These are phyloP conservation scores for Enteromius fasciolatus DNA, from an alignment of 2,797 vertebrate species.

Conservation along the genomic window DNA sequence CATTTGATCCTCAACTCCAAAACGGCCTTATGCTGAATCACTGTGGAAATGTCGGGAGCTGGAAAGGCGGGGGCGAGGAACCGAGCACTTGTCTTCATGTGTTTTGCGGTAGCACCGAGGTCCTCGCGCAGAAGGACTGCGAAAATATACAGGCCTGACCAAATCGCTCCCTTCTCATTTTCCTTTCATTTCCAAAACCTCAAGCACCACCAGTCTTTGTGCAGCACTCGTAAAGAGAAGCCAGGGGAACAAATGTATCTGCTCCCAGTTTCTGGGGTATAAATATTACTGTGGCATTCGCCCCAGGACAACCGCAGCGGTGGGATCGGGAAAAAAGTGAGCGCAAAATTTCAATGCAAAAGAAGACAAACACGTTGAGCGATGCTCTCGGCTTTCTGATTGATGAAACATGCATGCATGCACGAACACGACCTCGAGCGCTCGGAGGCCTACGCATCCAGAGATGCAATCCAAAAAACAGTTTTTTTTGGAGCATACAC, in stretches of 20 bases:
- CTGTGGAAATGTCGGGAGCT: slow-evolving; percentile 15
- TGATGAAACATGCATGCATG: slow-evolving; percentile 31
- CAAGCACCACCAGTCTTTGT: slow-evolving; percentile 46
- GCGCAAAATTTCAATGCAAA: slow-evolving; percentile 15
- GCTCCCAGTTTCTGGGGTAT: slow-evolving; percentile 42
- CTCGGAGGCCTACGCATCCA: slow-evolving; percentile 26
- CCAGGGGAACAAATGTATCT: slow-evolving; percentile 49
- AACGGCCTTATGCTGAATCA: slow-evolving; percentile 50
- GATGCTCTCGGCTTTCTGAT: slow-evolving; percentile 39
- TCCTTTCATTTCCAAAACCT: slow-evolving; percentile 57
- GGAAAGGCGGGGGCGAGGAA: slow-evolving; percentile 18
- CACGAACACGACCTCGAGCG: slow-evolving; percentile 25
- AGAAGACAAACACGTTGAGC: slow-evolving; percentile 23
- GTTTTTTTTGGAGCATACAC: slow-evolving; percentile 8
- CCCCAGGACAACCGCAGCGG: slow-evolving; percentile 22
- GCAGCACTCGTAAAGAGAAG: slow-evolving; percentile 38
- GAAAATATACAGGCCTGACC: slow-evolving; percentile 45
- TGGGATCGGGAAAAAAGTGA: not conserved
- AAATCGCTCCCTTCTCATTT: slow-evolving; percentile 45
- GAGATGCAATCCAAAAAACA: slow-evolving; percentile 24
- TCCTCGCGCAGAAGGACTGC: slow-evolving; percentile 28
- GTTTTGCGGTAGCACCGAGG: slow-evolving; percentile 49
- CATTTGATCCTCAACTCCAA: slow-evolving; percentile 63
- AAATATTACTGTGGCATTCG: slow-evolving; percentile 52
- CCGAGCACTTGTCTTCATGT: slow-evolving; percentile 53